phyloP scores from a whole-genome alignment of 2,888 invertebrate genomes.

The Lasius platythorax region DNA sequence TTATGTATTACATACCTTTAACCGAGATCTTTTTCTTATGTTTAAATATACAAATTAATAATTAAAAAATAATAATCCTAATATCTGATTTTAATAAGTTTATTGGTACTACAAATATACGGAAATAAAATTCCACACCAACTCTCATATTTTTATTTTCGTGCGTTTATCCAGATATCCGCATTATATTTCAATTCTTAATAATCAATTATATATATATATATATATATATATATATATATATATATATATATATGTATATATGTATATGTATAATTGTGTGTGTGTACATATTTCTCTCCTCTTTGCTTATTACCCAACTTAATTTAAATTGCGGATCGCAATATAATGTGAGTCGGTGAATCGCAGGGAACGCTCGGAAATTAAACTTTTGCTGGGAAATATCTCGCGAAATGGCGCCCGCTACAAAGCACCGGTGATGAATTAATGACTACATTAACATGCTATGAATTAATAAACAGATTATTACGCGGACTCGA shows the following conservation, averaged over 20 bases:
- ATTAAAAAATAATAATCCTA: not conserved
- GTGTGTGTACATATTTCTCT: not conserved
- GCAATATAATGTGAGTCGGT: not conserved
- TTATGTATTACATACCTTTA: not conserved
- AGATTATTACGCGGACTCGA: conserved; percentile 31
- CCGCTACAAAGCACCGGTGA: conserved; percentile 25
- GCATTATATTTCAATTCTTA: not conserved
- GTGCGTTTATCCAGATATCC: not conserved
- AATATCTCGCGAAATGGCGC: conserved; percentile 37
- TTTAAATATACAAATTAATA: not conserved
- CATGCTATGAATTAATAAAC: conserved; percentile 45
- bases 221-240: not conserved
- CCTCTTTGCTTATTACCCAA: not conserved
- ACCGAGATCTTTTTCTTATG: not conserved
- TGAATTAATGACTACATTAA: conserved; percentile 51
- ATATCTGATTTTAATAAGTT: not conserved
- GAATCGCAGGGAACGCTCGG: conserved; percentile 18
- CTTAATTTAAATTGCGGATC: conserved; percentile 46
- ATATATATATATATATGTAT: not conserved
- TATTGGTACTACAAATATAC: not conserved
- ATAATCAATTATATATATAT: not conserved
- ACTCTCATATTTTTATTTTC: not conserved
- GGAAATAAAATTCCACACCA: not conserved
- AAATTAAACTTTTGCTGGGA: conserved; percentile 48
- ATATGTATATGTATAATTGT: not conserved